A percentile compares a stretch with the other conserved stretches of the same genome.
These are phyloP conservation scores for Steinernema carpocapsae DNA, from an alignment of 2,888 invertebrate species.

Conservation along the genomic window DNA sequence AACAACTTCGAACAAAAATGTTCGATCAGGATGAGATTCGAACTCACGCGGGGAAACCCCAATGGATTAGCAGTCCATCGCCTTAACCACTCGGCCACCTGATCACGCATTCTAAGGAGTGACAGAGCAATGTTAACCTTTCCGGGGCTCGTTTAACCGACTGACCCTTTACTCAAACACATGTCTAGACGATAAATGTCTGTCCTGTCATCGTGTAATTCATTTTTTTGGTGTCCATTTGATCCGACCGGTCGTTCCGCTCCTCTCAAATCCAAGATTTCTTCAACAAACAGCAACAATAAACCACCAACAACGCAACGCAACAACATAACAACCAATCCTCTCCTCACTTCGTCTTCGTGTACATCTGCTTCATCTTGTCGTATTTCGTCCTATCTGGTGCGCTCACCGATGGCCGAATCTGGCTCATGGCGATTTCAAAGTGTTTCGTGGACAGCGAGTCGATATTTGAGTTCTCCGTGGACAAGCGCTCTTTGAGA, in stretches of 20 bases:
- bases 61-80: conserved; percentile 69
- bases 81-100: conserved; percentile 69
- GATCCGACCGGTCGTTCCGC: no score
- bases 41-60: conserved; percentile 68
- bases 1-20: conserved; percentile 37
- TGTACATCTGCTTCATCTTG: conserved; percentile 52
- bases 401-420: conserved; percentile 81
- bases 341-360: conserved; percentile 38
- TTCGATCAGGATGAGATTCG: conserved; percentile 65
- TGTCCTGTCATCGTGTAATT: no score
- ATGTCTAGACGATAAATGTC: no score
- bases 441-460: conserved; percentile 75
- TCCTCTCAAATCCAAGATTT: no score
- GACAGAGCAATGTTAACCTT: no score
- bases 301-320: neutral
- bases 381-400: conserved; percentile 80
- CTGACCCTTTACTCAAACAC: no score
- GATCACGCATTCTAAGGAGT: conserved; percentile 34
- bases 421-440: conserved; percentile 78
- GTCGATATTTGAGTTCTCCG: conserved; percentile 45
- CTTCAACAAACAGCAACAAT: neutral
- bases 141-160: no score
- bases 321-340: neutral
- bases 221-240: no score
- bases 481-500: conserved; percentile 78